These are phyloP conservation scores for Pyxicephalus adspersus DNA, from an alignment of 2,113 vertebrate species.

Conservation along the genomic window DNA sequence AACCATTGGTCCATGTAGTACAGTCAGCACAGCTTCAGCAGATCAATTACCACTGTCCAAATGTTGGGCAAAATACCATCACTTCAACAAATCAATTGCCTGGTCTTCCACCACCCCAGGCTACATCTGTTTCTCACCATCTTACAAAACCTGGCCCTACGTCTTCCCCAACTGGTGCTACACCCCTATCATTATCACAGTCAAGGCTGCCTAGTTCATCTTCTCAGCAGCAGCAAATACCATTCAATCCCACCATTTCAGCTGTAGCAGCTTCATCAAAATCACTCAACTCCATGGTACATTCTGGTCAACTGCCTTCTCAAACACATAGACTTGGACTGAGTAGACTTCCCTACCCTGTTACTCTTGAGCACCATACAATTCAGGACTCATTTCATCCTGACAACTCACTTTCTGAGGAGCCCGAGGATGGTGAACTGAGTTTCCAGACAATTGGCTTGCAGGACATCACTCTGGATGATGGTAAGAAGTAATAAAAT, in stretches of 20 bases:
- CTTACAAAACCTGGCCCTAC: conserved; percentile 81
- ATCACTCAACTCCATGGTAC: conserved; percentile 77
- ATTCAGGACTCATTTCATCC: conserved; percentile 82
- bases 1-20: conserved; percentile 76
- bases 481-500: conserved; percentile 87
- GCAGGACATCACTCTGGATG: conserved; percentile 97
- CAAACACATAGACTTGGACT: conserved; percentile 84
- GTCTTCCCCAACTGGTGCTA: conserved; percentile 82
- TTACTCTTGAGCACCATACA: conserved; percentile 73
- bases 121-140: conserved; percentile 85
- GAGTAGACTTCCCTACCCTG: conserved; percentile 71
- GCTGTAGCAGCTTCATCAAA: conserved; percentile 74
- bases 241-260: conserved; percentile 89
- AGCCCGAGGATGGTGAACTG: conserved; percentile 89
- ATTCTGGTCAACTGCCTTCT: conserved; percentile 85
- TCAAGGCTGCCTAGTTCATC: conserved; percentile 90
- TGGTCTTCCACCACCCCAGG: conserved; percentile 80
- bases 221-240: conserved; percentile 88
- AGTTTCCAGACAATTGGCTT: conserved; percentile 93
- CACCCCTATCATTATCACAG: conserved; percentile 79
- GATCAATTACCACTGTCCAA: conserved; percentile 82
- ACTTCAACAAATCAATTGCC: conserved; percentile 73
- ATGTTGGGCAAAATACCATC: conserved; percentile 72
- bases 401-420: conserved; percentile 81
- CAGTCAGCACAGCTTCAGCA: conserved; percentile 79